These are phyloP conservation scores for Diplogasteroides magnus DNA, from an alignment of 1,140 invertebrate genomes.

Conservation along the genomic window DNA sequence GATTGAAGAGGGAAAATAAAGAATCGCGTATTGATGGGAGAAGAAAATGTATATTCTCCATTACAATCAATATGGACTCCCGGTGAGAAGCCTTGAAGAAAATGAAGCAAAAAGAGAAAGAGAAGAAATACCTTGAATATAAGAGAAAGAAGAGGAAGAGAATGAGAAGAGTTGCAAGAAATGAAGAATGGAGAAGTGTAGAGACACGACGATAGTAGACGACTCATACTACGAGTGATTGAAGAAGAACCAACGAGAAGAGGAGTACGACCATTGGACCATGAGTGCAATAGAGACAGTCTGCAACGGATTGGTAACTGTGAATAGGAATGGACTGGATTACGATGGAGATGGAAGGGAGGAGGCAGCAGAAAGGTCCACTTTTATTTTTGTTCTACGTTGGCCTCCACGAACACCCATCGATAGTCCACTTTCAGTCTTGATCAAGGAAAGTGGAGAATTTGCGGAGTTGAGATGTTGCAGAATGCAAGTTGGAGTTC, in stretches of 20 bases:
- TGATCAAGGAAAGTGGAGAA: neutral
- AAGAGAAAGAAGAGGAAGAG: neutral
- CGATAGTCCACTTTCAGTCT: too few relatives aligned
- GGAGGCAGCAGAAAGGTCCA: neutral
- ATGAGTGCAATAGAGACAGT: neutral
- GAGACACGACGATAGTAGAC: neutral
- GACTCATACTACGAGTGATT: neutral
- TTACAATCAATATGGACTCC: neutral
- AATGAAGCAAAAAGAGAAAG: neutral
- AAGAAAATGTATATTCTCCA: neutral
- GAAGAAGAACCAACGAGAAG: neutral
- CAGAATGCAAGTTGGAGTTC: too few relatives aligned
- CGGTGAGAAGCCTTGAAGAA: neutral
- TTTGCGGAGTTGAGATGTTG: too few relatives aligned
- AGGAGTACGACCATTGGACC: neutral
- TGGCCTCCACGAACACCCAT: too few relatives aligned
- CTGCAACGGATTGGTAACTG: too few relatives aligned
- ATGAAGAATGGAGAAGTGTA: neutral
- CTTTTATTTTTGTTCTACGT: neutral
- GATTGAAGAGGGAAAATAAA: too few relatives aligned
- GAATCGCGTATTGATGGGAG: too few relatives aligned
- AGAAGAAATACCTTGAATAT: too few relatives aligned
- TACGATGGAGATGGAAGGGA: neutral
- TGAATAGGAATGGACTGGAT: neutral
- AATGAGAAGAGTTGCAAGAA: neutral